Conservation (phyloP, 2,888 invertebrate species). For the Homarus gammarus region DNA sequence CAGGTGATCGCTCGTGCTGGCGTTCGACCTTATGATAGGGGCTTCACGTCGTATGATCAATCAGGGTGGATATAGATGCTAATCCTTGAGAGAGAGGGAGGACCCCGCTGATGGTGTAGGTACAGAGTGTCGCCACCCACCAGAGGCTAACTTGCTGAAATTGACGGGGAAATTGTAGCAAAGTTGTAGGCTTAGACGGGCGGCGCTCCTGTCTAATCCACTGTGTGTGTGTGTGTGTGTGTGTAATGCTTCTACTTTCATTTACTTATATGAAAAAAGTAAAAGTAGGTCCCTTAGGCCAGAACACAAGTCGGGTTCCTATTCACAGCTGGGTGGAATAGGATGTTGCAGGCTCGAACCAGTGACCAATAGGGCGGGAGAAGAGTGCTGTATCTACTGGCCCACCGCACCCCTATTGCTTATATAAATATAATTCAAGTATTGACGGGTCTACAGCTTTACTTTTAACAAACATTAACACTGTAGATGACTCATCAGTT, state of each 20-base stretch:
- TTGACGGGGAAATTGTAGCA: background rate
- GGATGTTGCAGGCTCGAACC: too few relatives aligned
- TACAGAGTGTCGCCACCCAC: background rate
- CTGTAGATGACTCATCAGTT: background rate
- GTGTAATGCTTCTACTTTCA: background rate
- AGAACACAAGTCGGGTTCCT: too few relatives aligned
- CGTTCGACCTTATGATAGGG: background rate
- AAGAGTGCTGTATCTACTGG: too few relatives aligned
- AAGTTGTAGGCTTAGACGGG: background rate
- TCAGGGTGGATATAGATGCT: background rate
- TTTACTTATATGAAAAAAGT: too few relatives aligned
- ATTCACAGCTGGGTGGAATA: background rate
- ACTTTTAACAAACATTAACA: background rate
- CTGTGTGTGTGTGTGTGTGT: background rate
- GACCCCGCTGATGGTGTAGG: background rate
- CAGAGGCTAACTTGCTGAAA: background rate
- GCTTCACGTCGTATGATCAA: background rate
- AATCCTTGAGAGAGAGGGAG: background rate
- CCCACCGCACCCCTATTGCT: too few relatives aligned
- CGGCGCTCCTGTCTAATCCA: background rate
- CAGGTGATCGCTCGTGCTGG: background rate
- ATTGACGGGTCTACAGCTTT: background rate
- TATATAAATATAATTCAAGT: too few relatives aligned
- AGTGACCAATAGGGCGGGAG: too few relatives aligned
- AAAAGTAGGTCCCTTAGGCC: too few relatives aligned